A percentile compares a stretch with the other conserved stretches of the same genome.
Conservation (phyloP, 2,888 invertebrate genomes). For the Apomyelois bistriatella region DNA sequence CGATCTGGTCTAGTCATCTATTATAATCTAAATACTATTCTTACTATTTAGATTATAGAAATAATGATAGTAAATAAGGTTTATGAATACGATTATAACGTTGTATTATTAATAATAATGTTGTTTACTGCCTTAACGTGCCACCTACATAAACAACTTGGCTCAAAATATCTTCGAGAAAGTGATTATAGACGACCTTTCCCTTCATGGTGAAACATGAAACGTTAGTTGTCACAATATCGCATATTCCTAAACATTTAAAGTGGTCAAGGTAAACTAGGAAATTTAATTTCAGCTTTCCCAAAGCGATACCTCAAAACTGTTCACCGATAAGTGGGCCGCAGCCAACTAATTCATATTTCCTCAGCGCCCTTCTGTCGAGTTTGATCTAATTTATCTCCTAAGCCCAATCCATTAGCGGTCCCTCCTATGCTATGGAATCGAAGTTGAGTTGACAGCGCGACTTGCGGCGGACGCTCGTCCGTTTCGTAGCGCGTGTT, state of each 20-base stretch:
- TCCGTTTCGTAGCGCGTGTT: slow-evolving; percentile 22
- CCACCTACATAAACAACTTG: background rate
- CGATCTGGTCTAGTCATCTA: too few relatives aligned
- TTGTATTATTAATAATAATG: background rate
- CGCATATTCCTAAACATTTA: slow-evolving; percentile 4
- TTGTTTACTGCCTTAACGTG: background rate
- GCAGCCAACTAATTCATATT: slow-evolving; percentile 54
- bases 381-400: slow-evolving; percentile 68
- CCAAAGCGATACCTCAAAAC: slow-evolving; percentile 9
- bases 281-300: slow-evolving; percentile 12
- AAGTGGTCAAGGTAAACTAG: slow-evolving; percentile 9
- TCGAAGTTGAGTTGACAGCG: slow-evolving; percentile 55
- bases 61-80: too few relatives aligned
- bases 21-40: too few relatives aligned
- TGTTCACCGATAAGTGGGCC: slow-evolving; percentile 31
- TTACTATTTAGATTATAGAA: too few relatives aligned
- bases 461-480: slow-evolving; percentile 45
- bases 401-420: slow-evolving; percentile 66
- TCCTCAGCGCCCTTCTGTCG: slow-evolving; percentile 64
- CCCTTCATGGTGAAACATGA: background rate
- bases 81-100: too few relatives aligned
- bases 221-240: slow-evolving; percentile 11
- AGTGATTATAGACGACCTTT: slow-evolving; percentile 1
- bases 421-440: slow-evolving; percentile 64
- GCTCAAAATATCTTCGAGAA: background rate